Evolutionary conservation across 2,888 invertebrate genomes (phyloP).

Genomic region (Eupeodes luniger): DNA sequence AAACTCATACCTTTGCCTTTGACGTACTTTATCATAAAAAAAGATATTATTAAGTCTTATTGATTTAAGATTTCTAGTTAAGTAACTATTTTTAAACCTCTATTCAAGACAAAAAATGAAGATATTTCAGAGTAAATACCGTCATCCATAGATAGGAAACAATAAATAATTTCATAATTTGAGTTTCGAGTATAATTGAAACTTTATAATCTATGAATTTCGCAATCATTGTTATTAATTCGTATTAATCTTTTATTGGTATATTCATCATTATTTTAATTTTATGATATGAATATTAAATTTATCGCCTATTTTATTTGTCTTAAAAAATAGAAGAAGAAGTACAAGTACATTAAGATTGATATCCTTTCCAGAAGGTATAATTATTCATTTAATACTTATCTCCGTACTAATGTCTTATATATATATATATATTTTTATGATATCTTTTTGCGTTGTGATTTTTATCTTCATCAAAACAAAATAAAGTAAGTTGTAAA

Average conservation of each 20-base stretch:
- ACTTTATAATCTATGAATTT: slow-evolving; percentile 6
- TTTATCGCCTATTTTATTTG: slow-evolving; percentile 5
- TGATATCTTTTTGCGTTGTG: slow-evolving; percentile 4
- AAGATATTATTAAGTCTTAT: background rate
- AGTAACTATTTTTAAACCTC: background rate
- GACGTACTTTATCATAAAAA: background rate
- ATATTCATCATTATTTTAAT: background rate
- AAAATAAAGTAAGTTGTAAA: background rate
- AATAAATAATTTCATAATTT: slow-evolving; percentile 47
- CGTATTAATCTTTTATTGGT: background rate
- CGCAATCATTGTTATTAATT: slow-evolving; percentile 27
- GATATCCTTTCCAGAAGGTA: slow-evolving; percentile 16
- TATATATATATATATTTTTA: background rate
- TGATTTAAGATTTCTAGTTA: background rate
- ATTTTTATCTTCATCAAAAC: slow-evolving; percentile 29
- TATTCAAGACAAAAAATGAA: background rate
- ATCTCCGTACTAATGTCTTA: background rate
- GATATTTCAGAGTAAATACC: background rate
- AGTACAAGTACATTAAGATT: slow-evolving; percentile 8
- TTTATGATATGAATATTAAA: background rate
- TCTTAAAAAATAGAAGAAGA: background rate
- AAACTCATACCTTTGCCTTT: background rate
- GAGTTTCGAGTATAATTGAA: slow-evolving; percentile 9
- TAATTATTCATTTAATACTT: slow-evolving; percentile 11
- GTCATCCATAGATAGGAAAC: slow-evolving; percentile 30